phyloP scores from a whole-genome alignment of 2,797 vertebrate species.

The Gobionotothen gibberifrons region DNA sequence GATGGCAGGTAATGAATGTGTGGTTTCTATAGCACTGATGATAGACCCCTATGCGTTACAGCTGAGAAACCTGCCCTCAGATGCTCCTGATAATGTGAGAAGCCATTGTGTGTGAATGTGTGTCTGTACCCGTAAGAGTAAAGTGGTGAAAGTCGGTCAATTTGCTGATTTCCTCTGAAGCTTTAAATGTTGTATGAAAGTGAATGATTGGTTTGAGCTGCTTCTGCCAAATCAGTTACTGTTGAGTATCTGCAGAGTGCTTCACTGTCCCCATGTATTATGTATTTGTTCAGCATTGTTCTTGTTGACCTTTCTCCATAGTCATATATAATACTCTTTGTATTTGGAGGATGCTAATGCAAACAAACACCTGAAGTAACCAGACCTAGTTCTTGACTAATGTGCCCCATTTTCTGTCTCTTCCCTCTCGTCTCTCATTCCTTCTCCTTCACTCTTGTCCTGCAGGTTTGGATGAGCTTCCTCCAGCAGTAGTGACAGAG shows the following conservation, averaged over 20 bases:
- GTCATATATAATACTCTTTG: slow-evolving; percentile 6
- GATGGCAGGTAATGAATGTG: slow-evolving; percentile 3
- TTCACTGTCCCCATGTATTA: neutral
- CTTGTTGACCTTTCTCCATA: slow-evolving; percentile 14
- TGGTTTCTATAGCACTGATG: slow-evolving; percentile 5
- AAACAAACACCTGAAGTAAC: neutral
- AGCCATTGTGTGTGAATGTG: neutral
- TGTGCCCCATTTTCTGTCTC: neutral
- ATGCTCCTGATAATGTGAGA: neutral
- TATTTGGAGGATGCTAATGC: slow-evolving; percentile 8
- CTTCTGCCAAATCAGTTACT: neutral
- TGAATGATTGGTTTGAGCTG: slow-evolving; percentile 13
- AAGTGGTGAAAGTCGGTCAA: slow-evolving; percentile 1
- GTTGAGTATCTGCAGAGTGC: neutral
- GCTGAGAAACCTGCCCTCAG: neutral
- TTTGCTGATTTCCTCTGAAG: slow-evolving; percentile 18
- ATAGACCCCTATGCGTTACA: neutral
- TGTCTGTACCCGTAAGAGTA: neutral
- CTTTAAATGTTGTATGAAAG: slow-evolving; percentile 14
- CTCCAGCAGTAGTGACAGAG: slow-evolving; percentile 57
- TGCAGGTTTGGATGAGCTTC: slow-evolving; percentile 88
- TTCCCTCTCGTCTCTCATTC: neutral
- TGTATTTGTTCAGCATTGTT: slow-evolving; percentile 34
- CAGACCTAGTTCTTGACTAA: slow-evolving; percentile 30
- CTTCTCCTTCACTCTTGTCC: slow-evolving; percentile 12